Evolutionary conservation across 2,797 vertebrate genomes (phyloP).

Genomic region (Balearica regulorum): DNA sequence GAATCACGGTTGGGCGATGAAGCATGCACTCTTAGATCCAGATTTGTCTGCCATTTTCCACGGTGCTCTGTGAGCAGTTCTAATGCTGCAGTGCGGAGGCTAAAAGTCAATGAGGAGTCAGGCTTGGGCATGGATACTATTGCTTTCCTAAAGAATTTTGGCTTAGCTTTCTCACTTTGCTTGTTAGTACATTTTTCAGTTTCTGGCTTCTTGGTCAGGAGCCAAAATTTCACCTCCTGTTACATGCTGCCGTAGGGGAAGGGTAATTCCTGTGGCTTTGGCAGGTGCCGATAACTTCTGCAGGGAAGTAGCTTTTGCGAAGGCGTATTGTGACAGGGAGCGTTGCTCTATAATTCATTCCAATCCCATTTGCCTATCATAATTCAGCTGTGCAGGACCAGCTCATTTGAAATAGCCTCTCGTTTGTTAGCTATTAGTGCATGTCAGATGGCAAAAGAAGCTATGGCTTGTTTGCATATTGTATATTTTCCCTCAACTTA

Average conservation of each 20-base stretch:
- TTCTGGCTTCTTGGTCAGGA: conserved; percentile 3
- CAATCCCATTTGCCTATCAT: conserved; percentile 21
- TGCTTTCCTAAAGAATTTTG: conserved; percentile 50
- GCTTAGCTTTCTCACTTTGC: conserved; percentile 21
- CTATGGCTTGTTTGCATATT: not conserved
- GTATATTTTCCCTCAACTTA: not conserved
- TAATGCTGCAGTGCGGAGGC: not conserved
- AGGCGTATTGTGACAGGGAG: not conserved
- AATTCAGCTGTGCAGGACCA: conserved; percentile 14
- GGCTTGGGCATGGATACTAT: not conserved
- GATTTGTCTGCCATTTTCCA: conserved; percentile 3
- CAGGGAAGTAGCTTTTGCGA: conserved; percentile 11
- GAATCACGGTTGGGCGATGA: not conserved
- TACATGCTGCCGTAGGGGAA: not conserved
- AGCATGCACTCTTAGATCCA: not conserved
- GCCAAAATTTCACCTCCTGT: not conserved
- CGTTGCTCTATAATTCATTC: not conserved
- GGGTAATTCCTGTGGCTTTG: conserved; percentile 39
- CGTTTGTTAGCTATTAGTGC: conserved; percentile 40
- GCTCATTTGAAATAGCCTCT: conserved; percentile 34
- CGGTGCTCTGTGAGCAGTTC: not conserved
- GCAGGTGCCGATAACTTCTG: conserved; percentile 13
- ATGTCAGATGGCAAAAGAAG: not conserved
- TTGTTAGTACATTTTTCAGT: conserved; percentile 41
- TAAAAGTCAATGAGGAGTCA: conserved; percentile 11